Evolutionary conservation across 2,113 vertebrate species (phyloP), one percentile per base, ranked within the genome.

Genomic region (Ochotona curzoniae): DNA sequence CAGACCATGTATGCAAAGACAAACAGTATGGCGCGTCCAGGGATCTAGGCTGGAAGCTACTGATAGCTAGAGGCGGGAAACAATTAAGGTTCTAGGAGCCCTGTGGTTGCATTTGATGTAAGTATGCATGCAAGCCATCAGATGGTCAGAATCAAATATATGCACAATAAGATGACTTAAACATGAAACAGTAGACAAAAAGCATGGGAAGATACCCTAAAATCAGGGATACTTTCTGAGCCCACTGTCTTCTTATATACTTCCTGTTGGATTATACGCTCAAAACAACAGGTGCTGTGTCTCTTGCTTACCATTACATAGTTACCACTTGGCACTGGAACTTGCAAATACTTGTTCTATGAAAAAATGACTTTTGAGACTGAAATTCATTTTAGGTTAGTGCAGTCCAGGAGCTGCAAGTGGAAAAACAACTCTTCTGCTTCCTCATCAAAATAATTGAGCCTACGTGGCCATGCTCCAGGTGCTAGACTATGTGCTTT

Each of bases 281-380:
- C 38, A 15, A 60, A 81, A 87, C 2, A 60, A 20, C 51, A 86
- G 38, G 8, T 25, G 5, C 25, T 44, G 17, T 82, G 12, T n/a
- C 12, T 51, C 21, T 78, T 71, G 38, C 8, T 74, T 23, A 61
- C 25, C 25, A n/a, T 57, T 44, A 23, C 12, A 49, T 30, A 20
- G 49, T 26, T 83, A 51, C 14, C 26, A 54, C 4, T 76, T 49
- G 38, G 76, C 61, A 44, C 11, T n/a, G n/a, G 7, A 32, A 35
- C 23, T 83, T 9, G 2, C 28, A 78, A 89, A 61, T 76, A 76
- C 21, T 69, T 61, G 13, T n/a, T 69, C 51, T 83, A 51, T 70
- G 35, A 60, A 83, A 54, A 25, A 90, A 82, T 67, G 35, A 44
- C 67, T 60, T 93, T 60, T 75, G 76, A 93, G 17, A 69, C 35